Evolutionary conservation across 2,888 invertebrate species (phyloP), one percentile per base, ranked within the genome.

Genomic region (Orthosia incerta): DNA sequence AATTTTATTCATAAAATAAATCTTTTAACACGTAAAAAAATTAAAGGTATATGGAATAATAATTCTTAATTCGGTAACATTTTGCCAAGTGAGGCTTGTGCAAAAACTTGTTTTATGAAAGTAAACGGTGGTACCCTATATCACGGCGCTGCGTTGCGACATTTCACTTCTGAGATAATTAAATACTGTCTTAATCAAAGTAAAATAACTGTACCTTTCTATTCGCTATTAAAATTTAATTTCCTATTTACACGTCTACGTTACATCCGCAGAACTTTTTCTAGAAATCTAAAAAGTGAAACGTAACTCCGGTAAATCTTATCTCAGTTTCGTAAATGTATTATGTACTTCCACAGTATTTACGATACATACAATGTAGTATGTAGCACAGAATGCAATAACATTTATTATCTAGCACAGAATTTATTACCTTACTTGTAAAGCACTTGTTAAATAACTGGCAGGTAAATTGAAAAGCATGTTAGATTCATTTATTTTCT

Each of bases 91-190:
- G 56, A 60, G 55, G 76, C 88, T 86, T 85, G 89, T 85, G 88
- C 89, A 87, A 90, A 90, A 93, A 93, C 92, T 90, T 85, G 93
- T 93, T 92, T 90, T 89, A 93, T 93, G 94, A 94, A 94, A 94
- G 94, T 94, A 92, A 92, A 88, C 89, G 86, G 88, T 83, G 79
- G 86, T 85, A 88, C 84, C 85, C 84, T 88, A 88, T 88, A 87
- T 86, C 83, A 80, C 80, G 61, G 78, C 80, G 74, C 84, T 65
- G 83, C 79, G 88, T 91, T 92, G 90, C 91, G 89, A 93, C 93
- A 93, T 93, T 94, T 93, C 93, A 89, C 93, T 92, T 87, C 79
- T 83, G 88, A 88, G 88, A 89, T 91, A 92, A 91, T 88, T 89
- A 89, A 88, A 82, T 89, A 85, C 84, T 75, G 82, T 82, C 79